Conservation (phyloP, 2,113 vertebrate species). For the Gadus macrocephalus region DNA sequence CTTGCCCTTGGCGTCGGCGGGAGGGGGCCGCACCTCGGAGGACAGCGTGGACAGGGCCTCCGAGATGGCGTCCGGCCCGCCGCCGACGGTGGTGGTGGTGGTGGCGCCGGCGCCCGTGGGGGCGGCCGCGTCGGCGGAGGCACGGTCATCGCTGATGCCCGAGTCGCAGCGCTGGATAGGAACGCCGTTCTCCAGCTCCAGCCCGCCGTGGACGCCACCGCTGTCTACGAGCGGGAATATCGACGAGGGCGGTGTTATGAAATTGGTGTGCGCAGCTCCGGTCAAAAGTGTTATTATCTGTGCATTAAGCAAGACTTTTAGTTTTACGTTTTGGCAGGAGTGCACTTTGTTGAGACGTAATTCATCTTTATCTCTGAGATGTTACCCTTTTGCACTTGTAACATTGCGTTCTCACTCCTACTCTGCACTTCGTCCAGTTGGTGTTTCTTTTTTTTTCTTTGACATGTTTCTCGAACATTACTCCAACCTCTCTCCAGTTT, state of each 20-base stretch:
- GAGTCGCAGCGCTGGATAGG: slow-evolving; percentile 77
- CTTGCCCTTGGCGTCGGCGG: slow-evolving; percentile 73
- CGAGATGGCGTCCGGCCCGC: slow-evolving; percentile 88
- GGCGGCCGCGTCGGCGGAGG: slow-evolving; percentile 52
- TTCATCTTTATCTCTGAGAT: too few species aligned
- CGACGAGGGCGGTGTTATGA: background rate
- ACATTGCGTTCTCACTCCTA: too few species aligned
- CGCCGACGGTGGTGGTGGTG: slow-evolving; percentile 31
- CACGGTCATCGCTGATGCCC: slow-evolving; percentile 78
- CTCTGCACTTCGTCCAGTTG: too few species aligned
- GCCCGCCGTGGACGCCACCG: slow-evolving; percentile 31
- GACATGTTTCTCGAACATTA: too few species aligned
- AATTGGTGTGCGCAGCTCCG: background rate
- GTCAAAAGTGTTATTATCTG: too few species aligned
- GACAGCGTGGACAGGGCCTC: slow-evolving; percentile 88
- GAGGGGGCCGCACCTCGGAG: slow-evolving; percentile 77
- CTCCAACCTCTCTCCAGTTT: too few species aligned
- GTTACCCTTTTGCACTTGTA: too few species aligned
- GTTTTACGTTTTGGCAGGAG: too few species aligned
- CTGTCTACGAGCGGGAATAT: slow-evolving; percentile 44
- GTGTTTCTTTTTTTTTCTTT: too few species aligned
- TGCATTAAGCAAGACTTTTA: too few species aligned
- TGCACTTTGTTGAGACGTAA: too few species aligned
- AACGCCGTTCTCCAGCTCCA: slow-evolving; percentile 64
- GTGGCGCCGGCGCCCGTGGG: background rate